phyloP scores from a whole-genome alignment of 2,888 invertebrate species.

The Omphaloscelis lunosa region DNA sequence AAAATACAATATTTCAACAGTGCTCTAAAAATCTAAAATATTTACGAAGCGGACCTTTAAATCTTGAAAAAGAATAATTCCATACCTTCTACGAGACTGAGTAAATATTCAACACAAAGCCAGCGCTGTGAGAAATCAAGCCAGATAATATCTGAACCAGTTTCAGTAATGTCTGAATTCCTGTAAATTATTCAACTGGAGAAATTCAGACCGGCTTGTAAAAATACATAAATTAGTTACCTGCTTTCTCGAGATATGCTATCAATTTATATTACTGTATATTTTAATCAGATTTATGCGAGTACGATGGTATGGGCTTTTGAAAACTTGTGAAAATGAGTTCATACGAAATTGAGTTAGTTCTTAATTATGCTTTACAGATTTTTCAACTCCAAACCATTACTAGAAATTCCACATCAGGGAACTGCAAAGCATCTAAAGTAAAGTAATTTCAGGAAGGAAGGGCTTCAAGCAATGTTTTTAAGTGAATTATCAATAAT shows the following conservation, averaged over 20 bases:
- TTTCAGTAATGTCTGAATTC: constrained; percentile 58
- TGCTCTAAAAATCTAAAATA: not conserved
- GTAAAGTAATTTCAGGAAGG: not conserved
- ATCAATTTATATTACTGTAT: constrained; percentile 37
- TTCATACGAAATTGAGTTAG: not conserved
- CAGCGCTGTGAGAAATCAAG: constrained; percentile 43
- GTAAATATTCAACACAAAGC: constrained; percentile 57
- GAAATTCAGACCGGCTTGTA: constrained; percentile 45
- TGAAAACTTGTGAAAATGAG: not conserved
- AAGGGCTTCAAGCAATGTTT: not conserved
- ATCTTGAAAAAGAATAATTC: constrained; percentile 13
- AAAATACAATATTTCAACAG: not conserved
- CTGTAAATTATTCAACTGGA: constrained; percentile 56
- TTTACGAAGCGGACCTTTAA: not conserved
- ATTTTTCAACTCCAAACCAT: not conserved
- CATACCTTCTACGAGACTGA: constrained; percentile 10
- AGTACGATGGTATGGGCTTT: not conserved
- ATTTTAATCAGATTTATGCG: constrained; percentile 10
- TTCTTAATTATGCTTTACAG: not conserved
- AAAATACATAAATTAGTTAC: constrained; percentile 47
- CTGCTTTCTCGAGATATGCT: constrained; percentile 37
- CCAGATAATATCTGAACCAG: constrained; percentile 63
- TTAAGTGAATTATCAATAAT: not conserved
- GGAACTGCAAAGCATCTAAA: not conserved
- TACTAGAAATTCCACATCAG: not conserved